Percentiles rank a stretch among this genome's conserved stretches.
Conservation (phyloP, 35 echinoderm and acorn worm genomes). For the Chiridota heheva region DNA sequence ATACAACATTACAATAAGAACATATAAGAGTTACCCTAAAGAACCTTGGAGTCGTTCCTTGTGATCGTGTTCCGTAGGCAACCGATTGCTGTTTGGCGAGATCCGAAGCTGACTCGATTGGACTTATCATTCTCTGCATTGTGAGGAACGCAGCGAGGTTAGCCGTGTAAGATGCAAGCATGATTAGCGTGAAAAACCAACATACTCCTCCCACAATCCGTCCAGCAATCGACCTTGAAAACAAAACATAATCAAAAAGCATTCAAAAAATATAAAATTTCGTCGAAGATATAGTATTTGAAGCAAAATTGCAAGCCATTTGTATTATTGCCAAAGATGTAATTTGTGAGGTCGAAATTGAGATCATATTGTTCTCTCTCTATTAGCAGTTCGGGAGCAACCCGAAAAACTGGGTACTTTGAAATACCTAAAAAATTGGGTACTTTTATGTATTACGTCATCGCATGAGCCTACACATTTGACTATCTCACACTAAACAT, state of each 20-base stretch:
- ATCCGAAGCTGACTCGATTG: slow-evolving; percentile 75
- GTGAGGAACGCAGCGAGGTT: slow-evolving; percentile 96
- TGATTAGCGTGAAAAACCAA: slow-evolving; percentile 98
- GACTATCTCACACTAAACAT: too few species aligned
- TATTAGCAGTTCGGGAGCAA: too few species aligned
- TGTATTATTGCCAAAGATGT: too few species aligned
- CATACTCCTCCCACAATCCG: slow-evolving; percentile 81
- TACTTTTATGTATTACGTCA: too few species aligned
- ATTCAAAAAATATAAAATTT: background rate
- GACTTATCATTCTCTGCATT: slow-evolving; percentile 60
- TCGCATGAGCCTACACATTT: too few species aligned
- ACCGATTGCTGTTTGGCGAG: slow-evolving; percentile 75
- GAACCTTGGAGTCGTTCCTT: slow-evolving; percentile 65
- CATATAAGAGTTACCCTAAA: slow-evolving; percentile 86
- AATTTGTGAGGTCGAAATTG: too few species aligned
- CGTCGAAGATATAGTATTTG: too few species aligned
- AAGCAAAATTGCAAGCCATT: too few species aligned
- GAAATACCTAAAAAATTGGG: too few species aligned
- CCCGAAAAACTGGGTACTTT: too few species aligned
- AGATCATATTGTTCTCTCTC: too few species aligned
- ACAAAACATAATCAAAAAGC: background rate
- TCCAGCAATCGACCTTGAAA: slow-evolving; percentile 72
- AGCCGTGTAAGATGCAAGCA: slow-evolving; percentile 94
- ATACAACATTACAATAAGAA: too few species aligned
- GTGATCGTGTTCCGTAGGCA: slow-evolving; percentile 50